These are phyloP conservation scores for Standfussiana lucernea DNA, from an alignment of 2,888 invertebrate genomes.

Conservation along the genomic window DNA sequence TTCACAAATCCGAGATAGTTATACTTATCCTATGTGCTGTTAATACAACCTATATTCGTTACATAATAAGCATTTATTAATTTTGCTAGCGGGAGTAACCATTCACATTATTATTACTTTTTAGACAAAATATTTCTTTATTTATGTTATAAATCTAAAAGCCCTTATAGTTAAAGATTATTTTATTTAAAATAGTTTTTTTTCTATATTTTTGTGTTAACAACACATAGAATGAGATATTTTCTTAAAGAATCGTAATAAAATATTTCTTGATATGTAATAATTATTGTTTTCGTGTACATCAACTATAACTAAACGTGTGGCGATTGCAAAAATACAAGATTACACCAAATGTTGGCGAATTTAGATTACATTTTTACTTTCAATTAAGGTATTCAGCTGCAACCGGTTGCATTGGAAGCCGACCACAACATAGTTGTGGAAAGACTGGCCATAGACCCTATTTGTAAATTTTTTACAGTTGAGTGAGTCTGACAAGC, in stretches of 20 bases:
- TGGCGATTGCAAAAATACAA: constrained; percentile 56
- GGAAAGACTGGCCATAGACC: no score
- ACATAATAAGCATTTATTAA: background rate
- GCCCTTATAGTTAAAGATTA: constrained; percentile 18
- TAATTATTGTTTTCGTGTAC: constrained; percentile 68
- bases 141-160: constrained; percentile 16
- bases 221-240: constrained; percentile 49
- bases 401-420: background rate
- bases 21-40: constrained; percentile 47
- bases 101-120: constrained; percentile 15
- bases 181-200: background rate
- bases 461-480: background rate
- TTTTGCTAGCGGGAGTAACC: constrained; percentile 12
- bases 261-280: constrained; percentile 70
- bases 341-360: constrained; percentile 17
- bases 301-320: constrained; percentile 50
- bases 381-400: background rate
- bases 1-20: constrained; percentile 1
- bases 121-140: constrained; percentile 40
- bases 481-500: background rate
- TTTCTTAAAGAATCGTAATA: constrained; percentile 54
- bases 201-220: constrained; percentile 14
- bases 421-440: no score
- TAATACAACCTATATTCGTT: constrained; percentile 1
- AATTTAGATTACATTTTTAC: constrained; percentile 37